Base-by-base conservation (phyloP, 1,140 invertebrate genomes). In the Microvelia longipes region DNA sequence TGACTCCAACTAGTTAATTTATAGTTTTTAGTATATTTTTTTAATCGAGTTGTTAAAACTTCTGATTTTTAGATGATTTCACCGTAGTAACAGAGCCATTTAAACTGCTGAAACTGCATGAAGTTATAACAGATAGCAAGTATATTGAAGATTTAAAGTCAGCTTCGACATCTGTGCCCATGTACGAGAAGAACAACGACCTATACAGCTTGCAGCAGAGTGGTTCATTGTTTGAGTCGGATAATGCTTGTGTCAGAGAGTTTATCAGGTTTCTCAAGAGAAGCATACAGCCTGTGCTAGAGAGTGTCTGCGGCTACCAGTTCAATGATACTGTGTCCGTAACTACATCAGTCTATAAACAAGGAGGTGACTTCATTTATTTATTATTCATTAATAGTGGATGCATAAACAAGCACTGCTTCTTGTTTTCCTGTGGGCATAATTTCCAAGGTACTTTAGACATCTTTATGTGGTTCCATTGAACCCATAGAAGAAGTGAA, bases 41-140 rank as follows among this genome's bases (percentile, higher is more conserved):
- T n/a, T n/a, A n/a, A n/a, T n/a, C n/a, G n/a, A n/a, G n/a, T n/a
- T n/a, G n/a, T n/a, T n/a, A n/a, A n/a, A n/a, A n/a, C n/a, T n/a
- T n/a, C n/a, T n/a, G n/a, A n/a, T 64, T 25, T 64, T 64, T 64
- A 64, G 62, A 64, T 64, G 15, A 14, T 11, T 15, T 15, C 25
- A 2, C 11, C 11, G 5, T 64, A 13, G 62, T 64, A 2, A 24
- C 25, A 14, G 62, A 64, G 15, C 71, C 71, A 14, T 72, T 72
- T 35, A 72, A 72, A 72, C 60, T 70, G 1, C 50, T 72, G 24
- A 68, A 70, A 62, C 65, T 72, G 1, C 70, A 70, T 24, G 29
- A 72, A 24, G 25, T 72, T 29, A 25, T 69, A 24, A 24, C 1
- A 28, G 66, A 67, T 2, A 2, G n/a, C 29, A 27, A 14, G n/a